Base-by-base conservation (phyloP, 2,888 invertebrate genomes). In the Julus scanicus region DNA sequence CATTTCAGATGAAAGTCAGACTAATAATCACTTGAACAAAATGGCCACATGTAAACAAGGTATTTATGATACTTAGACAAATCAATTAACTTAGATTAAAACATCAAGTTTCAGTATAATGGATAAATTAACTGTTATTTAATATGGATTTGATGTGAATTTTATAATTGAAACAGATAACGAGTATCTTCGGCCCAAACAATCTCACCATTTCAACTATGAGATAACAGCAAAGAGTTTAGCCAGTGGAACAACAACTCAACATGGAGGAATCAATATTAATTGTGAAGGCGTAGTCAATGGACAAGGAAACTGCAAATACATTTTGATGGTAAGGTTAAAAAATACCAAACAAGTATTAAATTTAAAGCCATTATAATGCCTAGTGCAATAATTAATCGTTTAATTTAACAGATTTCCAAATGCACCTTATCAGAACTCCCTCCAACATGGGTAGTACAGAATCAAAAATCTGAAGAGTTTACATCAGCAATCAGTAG, bases 331-430 rank as follows among this genome's bases (percentile, higher is more conserved):
- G 8, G 80, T 80, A 80, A 80, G 80, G 6, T 44, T 44, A 44
- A 71, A 9, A 15, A 13, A 85, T 88, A n/a, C n/a, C 15, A 87
- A 89, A 88, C 88, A 88, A 53, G 57, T 49, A 20, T n/a, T 6
- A 6, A 0, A 39, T 17, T 84, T 2, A 0, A 9, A 48, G 39
- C 4, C 6, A 44, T 5, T 44, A 44, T 44, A 44, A 5, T 44
- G 44, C n/a, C n/a, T 44, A 6, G 6, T 44, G 44, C 44, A 44
- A 44, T 44, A 5, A 44, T 44, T 44, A 3, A 44, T 5, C 63
- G n/a, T 80, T 15, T 80, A 37, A 6, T 80, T 15, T 80, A 29
- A 2, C 20, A 86, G 86, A 37, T 57, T n/a, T 17, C n/a, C 2
- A 57, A 49, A 29, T 86, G 86, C 57, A 57, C 11, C 2, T 37